These are phyloP conservation scores for Pachypanchax playfairii DNA, from an alignment of 2,113 vertebrate species.

Conservation along the genomic window DNA sequence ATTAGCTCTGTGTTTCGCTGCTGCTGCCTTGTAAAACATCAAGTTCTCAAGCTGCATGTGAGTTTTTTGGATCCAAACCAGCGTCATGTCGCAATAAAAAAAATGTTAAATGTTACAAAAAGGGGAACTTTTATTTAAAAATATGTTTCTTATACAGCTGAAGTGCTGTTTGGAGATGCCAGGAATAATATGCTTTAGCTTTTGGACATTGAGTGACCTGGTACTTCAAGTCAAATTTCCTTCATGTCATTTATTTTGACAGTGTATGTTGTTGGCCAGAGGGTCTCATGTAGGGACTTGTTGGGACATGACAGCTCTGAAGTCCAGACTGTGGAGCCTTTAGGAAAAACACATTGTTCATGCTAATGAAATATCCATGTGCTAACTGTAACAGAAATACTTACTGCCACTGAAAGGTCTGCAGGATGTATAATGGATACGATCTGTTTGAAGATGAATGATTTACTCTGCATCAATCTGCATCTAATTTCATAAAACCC, in stretches of 20 bases:
- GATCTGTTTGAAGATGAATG: slow-evolving; percentile 15
- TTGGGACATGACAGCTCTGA: slow-evolving; percentile 22
- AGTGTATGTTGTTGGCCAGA: no score
- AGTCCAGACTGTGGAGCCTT: slow-evolving; percentile 13
- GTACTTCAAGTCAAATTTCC: slow-evolving; percentile 17
- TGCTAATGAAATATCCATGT: slow-evolving; percentile 34
- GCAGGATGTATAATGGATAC: slow-evolving; percentile 7
- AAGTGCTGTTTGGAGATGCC: slow-evolving; percentile 7
- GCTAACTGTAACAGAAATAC: slow-evolving; percentile 10
- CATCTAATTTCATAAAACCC: slow-evolving; percentile 10
- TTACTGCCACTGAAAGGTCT: slow-evolving; percentile 8
- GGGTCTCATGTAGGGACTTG: background rate
- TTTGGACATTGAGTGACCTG: background rate
- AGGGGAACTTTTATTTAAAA: slow-evolving; percentile 8
- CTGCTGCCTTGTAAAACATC: slow-evolving; percentile 52
- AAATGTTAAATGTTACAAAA: slow-evolving; percentile 34
- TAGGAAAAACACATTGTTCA: background rate
- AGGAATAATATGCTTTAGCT: slow-evolving; percentile 3
- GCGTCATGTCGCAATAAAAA: slow-evolving; percentile 36
- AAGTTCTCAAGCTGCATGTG: slow-evolving; percentile 32
- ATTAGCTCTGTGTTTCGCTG: no score
- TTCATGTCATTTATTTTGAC: slow-evolving; percentile 14
- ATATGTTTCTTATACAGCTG: background rate
- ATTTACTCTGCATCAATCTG: slow-evolving; percentile 9
- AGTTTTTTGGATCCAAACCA: slow-evolving; percentile 49